phyloP scores from a whole-genome alignment of 2,888 invertebrate species.

The Doris montereyensis region DNA sequence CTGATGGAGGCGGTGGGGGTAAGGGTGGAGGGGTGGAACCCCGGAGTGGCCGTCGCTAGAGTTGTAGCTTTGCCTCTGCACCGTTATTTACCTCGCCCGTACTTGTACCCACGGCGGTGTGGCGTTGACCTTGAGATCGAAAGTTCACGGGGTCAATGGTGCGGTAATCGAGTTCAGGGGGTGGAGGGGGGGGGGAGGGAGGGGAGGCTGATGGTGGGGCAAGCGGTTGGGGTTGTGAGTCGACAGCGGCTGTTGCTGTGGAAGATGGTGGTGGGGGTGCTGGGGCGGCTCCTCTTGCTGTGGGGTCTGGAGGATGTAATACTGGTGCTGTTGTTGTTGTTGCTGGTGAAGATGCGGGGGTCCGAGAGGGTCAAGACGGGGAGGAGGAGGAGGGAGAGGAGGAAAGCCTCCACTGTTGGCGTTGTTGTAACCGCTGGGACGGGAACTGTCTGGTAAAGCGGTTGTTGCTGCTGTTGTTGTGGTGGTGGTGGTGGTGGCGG shows the following conservation, averaged over 20 bases:
- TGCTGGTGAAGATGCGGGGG: neutral
- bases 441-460: neutral
- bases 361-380: neutral
- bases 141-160: neutral
- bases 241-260: slow-evolving; percentile 10
- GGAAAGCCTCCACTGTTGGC: neutral
- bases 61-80: slow-evolving; percentile 38
- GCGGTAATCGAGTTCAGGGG: neutral
- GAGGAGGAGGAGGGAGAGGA: neutral
- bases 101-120: slow-evolving; percentile 36
- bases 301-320: neutral
- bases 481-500: neutral
- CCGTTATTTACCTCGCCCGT: slow-evolving; percentile 42
- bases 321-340: neutral
- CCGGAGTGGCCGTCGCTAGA: slow-evolving; percentile 39
- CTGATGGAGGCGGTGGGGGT: slow-evolving; percentile 66
- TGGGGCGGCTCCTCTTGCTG: neutral
- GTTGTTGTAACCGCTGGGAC: neutral
- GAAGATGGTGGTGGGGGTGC: neutral
- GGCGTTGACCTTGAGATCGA: slow-evolving; percentile 25
- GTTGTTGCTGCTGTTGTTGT: neutral
- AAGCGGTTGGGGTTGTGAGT: neutral
- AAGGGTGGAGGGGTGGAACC: slow-evolving; percentile 65
- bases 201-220: slow-evolving; percentile 36
- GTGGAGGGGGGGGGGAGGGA: neutral